Conservation (phyloP, 2,888 invertebrate species). For the Tetragonula carbonaria region DNA sequence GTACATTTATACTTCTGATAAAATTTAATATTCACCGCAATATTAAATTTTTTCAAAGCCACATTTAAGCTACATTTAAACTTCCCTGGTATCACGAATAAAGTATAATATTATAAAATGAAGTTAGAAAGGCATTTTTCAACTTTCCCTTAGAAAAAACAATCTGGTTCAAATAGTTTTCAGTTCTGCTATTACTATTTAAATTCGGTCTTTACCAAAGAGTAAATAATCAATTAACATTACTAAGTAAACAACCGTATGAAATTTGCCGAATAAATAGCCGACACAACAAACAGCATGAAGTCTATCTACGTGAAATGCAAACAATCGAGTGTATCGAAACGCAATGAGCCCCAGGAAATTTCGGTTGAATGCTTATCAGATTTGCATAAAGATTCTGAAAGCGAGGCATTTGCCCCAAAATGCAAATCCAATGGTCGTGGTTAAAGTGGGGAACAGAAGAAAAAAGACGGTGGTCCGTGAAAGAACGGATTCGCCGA, state of each 20-base stretch:
- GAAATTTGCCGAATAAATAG: conserved; percentile 36
- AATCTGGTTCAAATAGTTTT: not conserved
- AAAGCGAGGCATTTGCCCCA: conserved; percentile 87
- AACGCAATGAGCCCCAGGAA: conserved; percentile 52
- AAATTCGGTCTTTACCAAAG: not conserved
- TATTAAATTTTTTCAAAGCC: too few species aligned
- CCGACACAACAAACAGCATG: conserved; percentile 34
- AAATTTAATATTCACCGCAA: too few species aligned
- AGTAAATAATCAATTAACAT: not conserved
- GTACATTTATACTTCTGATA: too few species aligned
- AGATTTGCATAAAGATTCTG: conserved; percentile 88
- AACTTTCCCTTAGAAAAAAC: too few species aligned
- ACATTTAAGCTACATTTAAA: too few species aligned
- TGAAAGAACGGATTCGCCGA: conserved; percentile 87
- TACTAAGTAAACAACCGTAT: not conserved
- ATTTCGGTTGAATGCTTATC: conserved; percentile 78
- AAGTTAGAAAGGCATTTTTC: too few species aligned
- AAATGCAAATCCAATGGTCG: conserved; percentile 87
- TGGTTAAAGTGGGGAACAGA: conserved; percentile 87
- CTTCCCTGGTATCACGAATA: too few species aligned
- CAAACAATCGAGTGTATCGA: conserved; percentile 44
- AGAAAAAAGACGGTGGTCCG: conserved; percentile 86
- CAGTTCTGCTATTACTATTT: too few species aligned
- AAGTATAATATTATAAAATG: too few species aligned
- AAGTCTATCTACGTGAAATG: conserved; percentile 27